Base-by-base conservation (phyloP, 2,797 vertebrate species). In the Aplochiton taeniatus region DNA sequence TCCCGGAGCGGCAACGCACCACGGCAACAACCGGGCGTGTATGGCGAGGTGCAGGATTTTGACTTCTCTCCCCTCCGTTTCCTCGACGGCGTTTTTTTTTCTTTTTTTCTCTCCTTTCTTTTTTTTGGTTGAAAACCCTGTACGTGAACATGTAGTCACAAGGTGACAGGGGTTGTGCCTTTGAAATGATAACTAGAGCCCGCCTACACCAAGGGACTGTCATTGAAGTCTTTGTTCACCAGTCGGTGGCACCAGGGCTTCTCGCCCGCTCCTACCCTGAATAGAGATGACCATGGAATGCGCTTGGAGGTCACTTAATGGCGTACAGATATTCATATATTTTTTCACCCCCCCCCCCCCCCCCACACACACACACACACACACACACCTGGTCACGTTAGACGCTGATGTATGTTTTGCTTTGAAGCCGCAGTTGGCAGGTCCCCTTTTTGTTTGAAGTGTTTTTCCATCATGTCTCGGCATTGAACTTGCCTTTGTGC, bases 221-320 rank as follows among this genome's bases (percentile, higher is more conserved):
- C 85, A 89, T 83, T 82, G 73, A 83, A 85, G 86, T 86, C 86
- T 91, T 91, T 90, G 89, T 89, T 91, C 86, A 79, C 70, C 70
- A 76, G 77, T 81, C 73, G 65, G 73, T 83, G 81, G 82, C 77
- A 84, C 77, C 66, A 79, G 86, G 80, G 79, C 77, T 59, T 82
- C 74, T 85, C 72, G 84, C 81, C 84, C 89, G 83, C 83, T 79
- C 81, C 84, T 76, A 75, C 61, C 8, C 74, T 58, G 83, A 88
- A 90, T 87, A 81, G 82, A 83, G 90, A 90, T 85, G 86, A 84
- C 83, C 80, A 77, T 78, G 78, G 83, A 87, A 84, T 83, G 85
- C 80, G 85, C 81, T 86, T 86, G 77, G 81, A 92, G 87, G 89
- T 87, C 88, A 89, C 70, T 76, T 89, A 88, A 92, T 90, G 82